Percentiles rank a stretch among this genome's conserved stretches.
Conservation (phyloP, 2,797 vertebrate species). For the Agapornis canus region DNA sequence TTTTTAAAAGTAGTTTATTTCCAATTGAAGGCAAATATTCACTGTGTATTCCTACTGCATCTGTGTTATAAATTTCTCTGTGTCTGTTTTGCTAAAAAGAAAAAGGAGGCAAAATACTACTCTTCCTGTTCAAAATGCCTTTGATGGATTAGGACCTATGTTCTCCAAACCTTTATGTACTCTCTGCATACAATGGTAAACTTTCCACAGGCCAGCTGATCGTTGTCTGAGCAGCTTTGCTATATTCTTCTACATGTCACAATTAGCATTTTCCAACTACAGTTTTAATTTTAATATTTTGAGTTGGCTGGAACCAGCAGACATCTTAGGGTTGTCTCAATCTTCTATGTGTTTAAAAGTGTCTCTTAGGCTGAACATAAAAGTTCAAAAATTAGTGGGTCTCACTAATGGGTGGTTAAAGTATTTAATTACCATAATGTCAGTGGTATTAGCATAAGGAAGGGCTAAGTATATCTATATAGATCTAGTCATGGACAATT, state of each 20-base stretch:
- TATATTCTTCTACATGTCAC: background rate
- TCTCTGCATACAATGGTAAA: background rate
- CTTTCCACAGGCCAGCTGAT: background rate
- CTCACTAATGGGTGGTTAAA: background rate
- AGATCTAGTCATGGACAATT: background rate
- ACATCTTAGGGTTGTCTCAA: background rate
- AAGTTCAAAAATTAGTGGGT: background rate
- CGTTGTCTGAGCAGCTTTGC: background rate
- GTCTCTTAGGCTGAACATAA: background rate
- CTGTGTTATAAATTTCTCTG: background rate
- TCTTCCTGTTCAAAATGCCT: background rate
- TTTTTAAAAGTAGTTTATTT: background rate
- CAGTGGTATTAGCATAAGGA: background rate
- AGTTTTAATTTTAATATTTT: background rate
- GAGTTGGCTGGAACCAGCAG: background rate
- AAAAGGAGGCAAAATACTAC: background rate
- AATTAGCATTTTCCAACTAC: background rate
- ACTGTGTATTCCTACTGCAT: background rate
- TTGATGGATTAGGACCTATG: background rate
- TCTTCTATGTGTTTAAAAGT: background rate
- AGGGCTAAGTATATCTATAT: background rate
- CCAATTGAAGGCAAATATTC: background rate
- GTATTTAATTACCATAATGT: background rate
- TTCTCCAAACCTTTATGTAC: background rate
- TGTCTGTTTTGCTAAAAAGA: background rate